phyloP scores from a whole-genome alignment of 2,888 invertebrate genomes.

The Platycheirus rosarum region DNA sequence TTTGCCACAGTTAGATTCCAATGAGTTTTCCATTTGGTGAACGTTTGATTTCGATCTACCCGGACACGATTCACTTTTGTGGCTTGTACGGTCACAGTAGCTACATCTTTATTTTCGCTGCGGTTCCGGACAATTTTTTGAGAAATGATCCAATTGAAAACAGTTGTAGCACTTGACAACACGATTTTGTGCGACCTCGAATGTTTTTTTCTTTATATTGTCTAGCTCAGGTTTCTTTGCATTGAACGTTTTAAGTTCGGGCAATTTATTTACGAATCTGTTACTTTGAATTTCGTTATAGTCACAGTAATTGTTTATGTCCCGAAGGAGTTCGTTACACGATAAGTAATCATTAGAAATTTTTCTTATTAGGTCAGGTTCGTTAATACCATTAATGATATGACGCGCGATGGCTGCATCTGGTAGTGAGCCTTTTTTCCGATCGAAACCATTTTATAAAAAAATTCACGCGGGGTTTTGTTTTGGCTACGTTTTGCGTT shows the following conservation, averaged over 20 bases:
- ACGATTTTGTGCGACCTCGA: conserved; percentile 6
- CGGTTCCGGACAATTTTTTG: conserved; percentile 48
- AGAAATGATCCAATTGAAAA: conserved; percentile 41
- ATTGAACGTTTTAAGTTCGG: neutral
- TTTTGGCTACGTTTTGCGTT: conserved; percentile 34
- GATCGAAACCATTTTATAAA: conserved; percentile 42
- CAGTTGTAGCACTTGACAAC: conserved; percentile 50
- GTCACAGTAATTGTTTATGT: conserved; percentile 26
- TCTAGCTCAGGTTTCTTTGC: neutral
- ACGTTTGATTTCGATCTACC: too few relatives aligned
- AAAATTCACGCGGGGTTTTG: conserved; percentile 47
- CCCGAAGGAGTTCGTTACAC: conserved; percentile 37
- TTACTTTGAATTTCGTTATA: conserved; percentile 15
- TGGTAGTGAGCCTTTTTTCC: conserved; percentile 29
- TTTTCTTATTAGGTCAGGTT: conserved; percentile 26
- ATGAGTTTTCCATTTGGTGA: too few relatives aligned
- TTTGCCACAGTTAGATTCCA: too few relatives aligned
- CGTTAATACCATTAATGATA: conserved; percentile 48
- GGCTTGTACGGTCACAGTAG: too few relatives aligned
- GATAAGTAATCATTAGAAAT: conserved; percentile 37
- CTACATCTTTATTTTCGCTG: too few relatives aligned
- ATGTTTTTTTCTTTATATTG: neutral
- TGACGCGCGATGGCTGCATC: conserved; percentile 33
- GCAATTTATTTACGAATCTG: too few relatives aligned
- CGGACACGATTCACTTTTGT: too few relatives aligned